Percentiles rank a stretch among this genome's conserved stretches.
Conservation (phyloP, 37 sponge, comb jelly and placozoan genomes). For the Bolinopsis microptera region DNA sequence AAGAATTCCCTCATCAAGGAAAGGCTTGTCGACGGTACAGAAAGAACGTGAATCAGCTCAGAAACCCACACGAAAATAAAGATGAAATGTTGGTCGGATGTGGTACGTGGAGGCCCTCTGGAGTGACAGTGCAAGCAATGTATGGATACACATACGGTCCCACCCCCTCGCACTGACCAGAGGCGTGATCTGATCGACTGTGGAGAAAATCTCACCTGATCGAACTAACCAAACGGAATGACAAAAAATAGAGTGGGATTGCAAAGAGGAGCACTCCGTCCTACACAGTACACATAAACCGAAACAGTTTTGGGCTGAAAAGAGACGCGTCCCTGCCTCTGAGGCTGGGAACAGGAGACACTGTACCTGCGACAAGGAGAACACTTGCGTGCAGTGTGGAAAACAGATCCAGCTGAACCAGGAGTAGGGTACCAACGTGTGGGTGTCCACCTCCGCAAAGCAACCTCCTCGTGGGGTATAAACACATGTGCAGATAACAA, state of each 20-base stretch:
- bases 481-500: background rate
- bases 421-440: background rate
- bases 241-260: background rate
- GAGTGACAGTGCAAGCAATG: background rate
- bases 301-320: background rate
- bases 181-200: background rate
- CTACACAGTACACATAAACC: background rate
- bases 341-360: background rate
- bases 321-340: background rate
- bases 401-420: background rate
- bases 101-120: background rate
- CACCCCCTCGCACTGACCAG: background rate
- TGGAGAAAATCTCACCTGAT: background rate
- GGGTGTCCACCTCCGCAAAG: background rate
- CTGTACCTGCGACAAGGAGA: too few relatives aligned
- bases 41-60: background rate
- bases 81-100: background rate
- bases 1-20: background rate
- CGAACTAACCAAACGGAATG: background rate
- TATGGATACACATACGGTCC: background rate
- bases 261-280: background rate
- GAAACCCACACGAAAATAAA: background rate
- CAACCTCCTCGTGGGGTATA: background rate
- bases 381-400: background rate
- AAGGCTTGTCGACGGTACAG: background rate